A percentile compares a stretch with the other conserved stretches of the same genome.
Evolutionary conservation across 2,113 vertebrate species (phyloP).

Genomic region (Gorsachius goisagi): DNA sequence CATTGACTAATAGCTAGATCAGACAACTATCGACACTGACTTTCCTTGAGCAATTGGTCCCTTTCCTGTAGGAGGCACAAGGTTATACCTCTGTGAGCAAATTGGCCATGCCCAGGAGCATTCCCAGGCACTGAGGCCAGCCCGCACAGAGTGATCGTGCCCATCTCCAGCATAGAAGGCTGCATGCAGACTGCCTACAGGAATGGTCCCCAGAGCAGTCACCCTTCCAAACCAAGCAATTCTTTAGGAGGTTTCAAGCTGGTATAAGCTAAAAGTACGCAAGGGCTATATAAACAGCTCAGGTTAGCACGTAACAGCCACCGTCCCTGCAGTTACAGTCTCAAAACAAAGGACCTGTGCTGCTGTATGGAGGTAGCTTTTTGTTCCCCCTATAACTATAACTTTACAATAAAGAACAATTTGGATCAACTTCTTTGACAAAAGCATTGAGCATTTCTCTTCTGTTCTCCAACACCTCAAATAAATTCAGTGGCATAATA

Average conservation of each 20-base stretch:
- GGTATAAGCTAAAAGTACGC: background rate
- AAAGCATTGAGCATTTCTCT: background rate
- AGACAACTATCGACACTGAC: background rate
- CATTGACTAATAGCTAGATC: background rate
- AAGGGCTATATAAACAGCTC: background rate
- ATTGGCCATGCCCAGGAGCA: background rate
- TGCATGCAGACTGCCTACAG: background rate
- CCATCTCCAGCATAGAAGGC: background rate
- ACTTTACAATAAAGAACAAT: background rate
- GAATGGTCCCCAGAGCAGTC: fast-evolving
- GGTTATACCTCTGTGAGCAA: background rate
- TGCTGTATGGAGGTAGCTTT: background rate
- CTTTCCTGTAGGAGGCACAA: background rate
- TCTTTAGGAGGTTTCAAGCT: background rate
- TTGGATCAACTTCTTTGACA: background rate
- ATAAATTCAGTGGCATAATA: background rate
- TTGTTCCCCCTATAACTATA: background rate
- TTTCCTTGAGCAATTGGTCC: background rate
- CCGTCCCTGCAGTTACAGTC: background rate
- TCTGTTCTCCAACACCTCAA: background rate
- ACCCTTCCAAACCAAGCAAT: background rate
- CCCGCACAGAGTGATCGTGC: background rate
- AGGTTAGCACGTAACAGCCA: too few species aligned
- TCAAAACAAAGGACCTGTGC: background rate
- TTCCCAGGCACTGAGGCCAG: too few species aligned